These are phyloP conservation scores for Diuraphis noxia DNA, from an alignment of 1,140 invertebrate genomes.

Conservation along the genomic window DNA sequence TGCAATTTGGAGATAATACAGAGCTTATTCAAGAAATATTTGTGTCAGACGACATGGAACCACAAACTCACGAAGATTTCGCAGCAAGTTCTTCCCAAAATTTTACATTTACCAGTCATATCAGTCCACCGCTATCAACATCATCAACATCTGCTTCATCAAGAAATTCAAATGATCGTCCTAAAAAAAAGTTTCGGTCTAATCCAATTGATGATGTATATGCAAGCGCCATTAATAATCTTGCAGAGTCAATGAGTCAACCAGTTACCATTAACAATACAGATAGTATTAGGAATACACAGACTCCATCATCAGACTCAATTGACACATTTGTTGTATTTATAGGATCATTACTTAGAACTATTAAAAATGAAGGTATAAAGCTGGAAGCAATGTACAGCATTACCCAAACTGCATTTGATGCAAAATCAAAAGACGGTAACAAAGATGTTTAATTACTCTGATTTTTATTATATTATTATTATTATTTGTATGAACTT, in stretches of 20 bases:
- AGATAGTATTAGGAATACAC: not conserved
- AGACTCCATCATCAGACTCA: not conserved
- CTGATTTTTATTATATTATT: no score
- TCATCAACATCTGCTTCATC: not conserved
- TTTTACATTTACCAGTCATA: not conserved
- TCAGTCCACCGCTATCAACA: not conserved
- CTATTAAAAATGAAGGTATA: not conserved
- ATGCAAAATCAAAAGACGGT: not conserved
- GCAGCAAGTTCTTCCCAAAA: not conserved
- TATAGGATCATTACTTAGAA: not conserved
- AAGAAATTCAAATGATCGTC: not conserved
- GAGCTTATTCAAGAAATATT: no score
- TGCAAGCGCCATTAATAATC: not conserved
- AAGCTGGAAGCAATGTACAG: not conserved
- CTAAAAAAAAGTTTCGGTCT: not conserved
- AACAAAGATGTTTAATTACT: no score
- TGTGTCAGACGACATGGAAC: not conserved
- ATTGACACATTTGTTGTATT: not conserved
- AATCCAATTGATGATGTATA: not conserved
- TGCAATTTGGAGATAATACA: not conserved
- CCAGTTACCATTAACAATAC: not conserved
- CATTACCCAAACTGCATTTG: not conserved
- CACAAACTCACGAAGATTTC: not conserved
- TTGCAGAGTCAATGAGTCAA: not conserved
- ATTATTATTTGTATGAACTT: no score